These are phyloP conservation scores for Tor tambroides DNA, from an alignment of 2,113 vertebrate species.

Conservation along the genomic window DNA sequence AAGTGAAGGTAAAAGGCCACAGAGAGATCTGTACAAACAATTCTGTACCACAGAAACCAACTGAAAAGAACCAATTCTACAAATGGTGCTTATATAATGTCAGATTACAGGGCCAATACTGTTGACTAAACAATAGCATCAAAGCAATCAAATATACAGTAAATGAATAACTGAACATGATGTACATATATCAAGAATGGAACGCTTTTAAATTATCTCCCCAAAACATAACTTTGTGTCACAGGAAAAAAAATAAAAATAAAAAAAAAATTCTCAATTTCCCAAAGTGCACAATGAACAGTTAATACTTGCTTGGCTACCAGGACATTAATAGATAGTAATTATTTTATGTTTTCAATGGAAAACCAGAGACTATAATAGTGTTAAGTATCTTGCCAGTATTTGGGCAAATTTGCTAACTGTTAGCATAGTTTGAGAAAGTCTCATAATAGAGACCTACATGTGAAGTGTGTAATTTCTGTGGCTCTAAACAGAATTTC, in stretches of 20 bases:
- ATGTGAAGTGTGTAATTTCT: neutral
- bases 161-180: neutral
- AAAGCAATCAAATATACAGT: conserved; percentile 20
- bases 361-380: neutral
- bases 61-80: neutral
- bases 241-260: neutral
- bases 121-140: neutral
- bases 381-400: neutral
- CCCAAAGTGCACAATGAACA: neutral
- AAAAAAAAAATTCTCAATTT: neutral
- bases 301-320: neutral
- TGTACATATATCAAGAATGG: conserved; percentile 18
- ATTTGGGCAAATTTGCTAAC: neutral
- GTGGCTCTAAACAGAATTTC: neutral
- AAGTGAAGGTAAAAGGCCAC: neutral
- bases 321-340: neutral
- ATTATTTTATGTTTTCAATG: neutral
- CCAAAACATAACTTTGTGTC: neutral
- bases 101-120: conserved; percentile 15
- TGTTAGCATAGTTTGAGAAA: neutral
- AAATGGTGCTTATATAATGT: conserved; percentile 3
- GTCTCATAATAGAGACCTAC: neutral
- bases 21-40: neutral
- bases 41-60: neutral
- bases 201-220: conserved; percentile 1